These are phyloP conservation scores for Drosophila melanosoma DNA, from an alignment of 2,888 invertebrate species.

Conservation along the genomic window DNA sequence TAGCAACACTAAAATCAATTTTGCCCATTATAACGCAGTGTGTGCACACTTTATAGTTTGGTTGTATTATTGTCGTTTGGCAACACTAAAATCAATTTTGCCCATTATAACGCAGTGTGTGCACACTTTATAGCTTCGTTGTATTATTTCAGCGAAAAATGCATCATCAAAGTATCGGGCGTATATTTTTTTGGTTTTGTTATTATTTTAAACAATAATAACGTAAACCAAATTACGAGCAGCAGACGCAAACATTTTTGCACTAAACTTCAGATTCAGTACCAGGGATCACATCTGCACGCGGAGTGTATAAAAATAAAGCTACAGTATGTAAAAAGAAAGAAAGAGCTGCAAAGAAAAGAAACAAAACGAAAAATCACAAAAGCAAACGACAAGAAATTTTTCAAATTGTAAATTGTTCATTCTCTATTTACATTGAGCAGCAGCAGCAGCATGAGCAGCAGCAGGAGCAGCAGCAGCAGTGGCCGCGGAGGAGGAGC, in stretches of 20 bases:
- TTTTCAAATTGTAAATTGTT: conserved; percentile 37
- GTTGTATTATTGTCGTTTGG: conserved; percentile 50
- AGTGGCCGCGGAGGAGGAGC: conserved; percentile 1
- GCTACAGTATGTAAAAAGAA: conserved; percentile 56
- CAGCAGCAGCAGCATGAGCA: too few species aligned
- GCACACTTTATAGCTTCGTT: conserved; percentile 60
- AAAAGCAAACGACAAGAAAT: conserved; percentile 49
- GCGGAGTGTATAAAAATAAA: conserved; percentile 36
- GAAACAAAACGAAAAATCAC: conserved; percentile 26
- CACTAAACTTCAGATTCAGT: conserved; percentile 37
- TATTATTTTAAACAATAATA: conserved; percentile 58
- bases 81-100: conserved; percentile 36
- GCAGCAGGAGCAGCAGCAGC: conserved; percentile 26
- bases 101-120: conserved; percentile 38
- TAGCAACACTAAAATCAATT: conserved; percentile 32
- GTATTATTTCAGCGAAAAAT: conserved; percentile 61
- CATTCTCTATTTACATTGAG: conserved; percentile 8
- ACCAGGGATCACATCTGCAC: conserved; percentile 25
- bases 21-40: conserved; percentile 33
- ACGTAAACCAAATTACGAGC: conserved; percentile 36
- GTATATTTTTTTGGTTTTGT: conserved; percentile 56
- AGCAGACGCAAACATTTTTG: conserved; percentile 37
- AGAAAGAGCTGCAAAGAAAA: conserved; percentile 15
- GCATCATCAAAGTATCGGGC: conserved; percentile 58
- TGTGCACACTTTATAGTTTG: conserved; percentile 61